phyloP scores from a whole-genome alignment of 2,888 invertebrate genomes.

The Drymonia ruficornis region DNA sequence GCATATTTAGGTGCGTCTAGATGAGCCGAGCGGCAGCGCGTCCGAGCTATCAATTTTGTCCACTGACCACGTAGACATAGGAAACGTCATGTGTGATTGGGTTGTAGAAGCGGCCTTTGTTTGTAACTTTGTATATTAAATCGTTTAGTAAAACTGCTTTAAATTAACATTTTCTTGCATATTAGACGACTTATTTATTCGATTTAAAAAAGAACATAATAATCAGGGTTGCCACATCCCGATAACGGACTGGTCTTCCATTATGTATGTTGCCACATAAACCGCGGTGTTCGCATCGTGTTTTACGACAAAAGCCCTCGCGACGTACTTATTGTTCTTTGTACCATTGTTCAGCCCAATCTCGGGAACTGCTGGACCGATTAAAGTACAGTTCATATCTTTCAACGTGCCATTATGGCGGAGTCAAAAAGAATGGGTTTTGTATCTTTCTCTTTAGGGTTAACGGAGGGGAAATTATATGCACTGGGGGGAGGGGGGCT shows the following conservation, averaged over 20 bases:
- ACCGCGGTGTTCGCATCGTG: constrained; percentile 24
- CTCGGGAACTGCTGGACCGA: constrained; percentile 33
- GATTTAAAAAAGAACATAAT: not conserved
- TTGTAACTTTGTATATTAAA: too few species aligned
- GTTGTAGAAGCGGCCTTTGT: too few species aligned
- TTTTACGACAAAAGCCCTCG: constrained; percentile 31
- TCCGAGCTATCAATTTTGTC: too few species aligned
- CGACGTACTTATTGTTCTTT: constrained; percentile 37
- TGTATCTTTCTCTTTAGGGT: not conserved
- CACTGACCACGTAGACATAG: too few species aligned
- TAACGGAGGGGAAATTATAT: not conserved
- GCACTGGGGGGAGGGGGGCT: not conserved
- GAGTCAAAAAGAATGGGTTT: constrained; percentile 9
- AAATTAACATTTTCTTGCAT: too few species aligned
- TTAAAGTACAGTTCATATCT: constrained; percentile 22
- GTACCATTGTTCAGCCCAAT: constrained; percentile 37
- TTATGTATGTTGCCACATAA: constrained; percentile 30
- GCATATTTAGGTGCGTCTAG: too few species aligned
- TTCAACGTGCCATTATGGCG: constrained; percentile 15
- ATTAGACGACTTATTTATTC: too few species aligned
- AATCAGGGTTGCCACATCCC: constrained; percentile 5
- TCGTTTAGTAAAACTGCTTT: too few species aligned
- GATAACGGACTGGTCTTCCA: constrained; percentile 17
- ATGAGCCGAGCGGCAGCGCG: too few species aligned
- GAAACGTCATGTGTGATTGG: too few species aligned